Evolutionary conservation across 2,888 invertebrate species (phyloP).

Genomic region (Hydroisotoma schaefferi): DNA sequence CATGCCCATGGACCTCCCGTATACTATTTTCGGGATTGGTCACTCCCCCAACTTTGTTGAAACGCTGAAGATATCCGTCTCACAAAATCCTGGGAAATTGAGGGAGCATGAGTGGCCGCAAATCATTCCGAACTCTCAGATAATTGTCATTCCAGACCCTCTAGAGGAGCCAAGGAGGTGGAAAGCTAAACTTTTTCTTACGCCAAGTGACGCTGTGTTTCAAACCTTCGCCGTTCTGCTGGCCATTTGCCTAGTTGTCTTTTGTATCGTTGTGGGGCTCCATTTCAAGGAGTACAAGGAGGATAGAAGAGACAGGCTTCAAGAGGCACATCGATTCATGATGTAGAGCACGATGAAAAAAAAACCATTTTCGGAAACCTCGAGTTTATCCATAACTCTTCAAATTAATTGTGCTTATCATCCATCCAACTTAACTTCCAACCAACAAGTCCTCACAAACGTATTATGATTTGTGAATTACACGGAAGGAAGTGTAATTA

Average conservation of each 20-base stretch:
- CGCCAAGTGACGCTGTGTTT: slow-evolving; percentile 86
- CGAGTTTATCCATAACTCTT: too few species aligned
- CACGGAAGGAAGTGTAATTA: too few species aligned
- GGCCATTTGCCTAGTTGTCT: slow-evolving; percentile 79
- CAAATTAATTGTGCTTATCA: too few species aligned
- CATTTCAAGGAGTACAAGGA: slow-evolving; percentile 86
- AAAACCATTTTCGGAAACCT: too few species aligned
- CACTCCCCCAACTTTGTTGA: slow-evolving; percentile 97
- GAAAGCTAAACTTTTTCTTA: slow-evolving; percentile 88
- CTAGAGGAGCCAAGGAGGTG: slow-evolving; percentile 71
- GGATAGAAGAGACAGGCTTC: slow-evolving; percentile 71
- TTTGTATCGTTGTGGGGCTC: slow-evolving; percentile 75
- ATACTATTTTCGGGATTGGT: slow-evolving; percentile 91
- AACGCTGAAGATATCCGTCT: slow-evolving; percentile 68
- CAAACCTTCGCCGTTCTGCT: slow-evolving; percentile 84
- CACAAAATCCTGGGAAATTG: slow-evolving; percentile 6
- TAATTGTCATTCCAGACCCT: slow-evolving; percentile 89
- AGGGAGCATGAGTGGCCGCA: slow-evolving; percentile 71
- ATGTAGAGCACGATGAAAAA: slow-evolving; percentile 15
- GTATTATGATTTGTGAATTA: too few species aligned
- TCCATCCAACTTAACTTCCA: too few species aligned
- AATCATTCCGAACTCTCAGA: slow-evolving; percentile 96
- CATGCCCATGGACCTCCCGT: slow-evolving; percentile 86
- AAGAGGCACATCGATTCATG: slow-evolving; percentile 71
- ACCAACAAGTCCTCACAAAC: too few species aligned